Evolutionary conservation across 2,113 vertebrate species (phyloP), one percentile per base, ranked within the genome.

Genomic region (Eonycteris spelaea): DNA sequence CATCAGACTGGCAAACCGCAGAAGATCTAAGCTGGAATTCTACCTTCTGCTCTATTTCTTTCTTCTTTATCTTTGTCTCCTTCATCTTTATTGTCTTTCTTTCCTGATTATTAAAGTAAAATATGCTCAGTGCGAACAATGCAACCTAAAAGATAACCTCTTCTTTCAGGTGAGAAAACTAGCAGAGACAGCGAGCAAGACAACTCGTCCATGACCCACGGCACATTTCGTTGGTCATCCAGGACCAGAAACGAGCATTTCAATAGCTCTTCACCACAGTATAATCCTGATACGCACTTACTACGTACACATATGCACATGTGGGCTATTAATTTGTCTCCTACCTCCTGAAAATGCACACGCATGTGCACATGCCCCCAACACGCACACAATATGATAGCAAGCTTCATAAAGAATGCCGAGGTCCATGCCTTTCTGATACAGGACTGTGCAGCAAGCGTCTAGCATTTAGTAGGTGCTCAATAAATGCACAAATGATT

Each of bases 361-460:
- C 6, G 24, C 3, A 1, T 15, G 3, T 22, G 12, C 15, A 33
- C 11, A 74, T 2, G 24, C 24, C 7, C 9, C 16, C 26, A 6
- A 10, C 8, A 28, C 28, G 19, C 12, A 15, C 71, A 28, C 26
- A 30, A 14, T 4, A 10, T 11, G 57, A 30, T 3, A 2, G 40
- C 40, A 59, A 94, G 48, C 13, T n/a, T 59, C 53, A 9, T 38
- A 40, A 86, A 61, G 19, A 5, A 61, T 71, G 12, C 12, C 35
- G 83, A 90, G 9, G 1, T 30, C 51, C 24, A 0, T 28, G 18
- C 30, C 28, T 85, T 87, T 53, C 45, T 85, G 55, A 73, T 9
- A 12, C 2, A 61, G 43, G 10, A 51, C 33, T 26, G 13, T 30
- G 79, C 28, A 45, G 21, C 38, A 70, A 79, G 21, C 6, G 10